Evolutionary conservation across 2,113 vertebrate genomes (phyloP), one percentile per base, ranked within the genome.

Genomic region (Chaetops frenatus): DNA sequence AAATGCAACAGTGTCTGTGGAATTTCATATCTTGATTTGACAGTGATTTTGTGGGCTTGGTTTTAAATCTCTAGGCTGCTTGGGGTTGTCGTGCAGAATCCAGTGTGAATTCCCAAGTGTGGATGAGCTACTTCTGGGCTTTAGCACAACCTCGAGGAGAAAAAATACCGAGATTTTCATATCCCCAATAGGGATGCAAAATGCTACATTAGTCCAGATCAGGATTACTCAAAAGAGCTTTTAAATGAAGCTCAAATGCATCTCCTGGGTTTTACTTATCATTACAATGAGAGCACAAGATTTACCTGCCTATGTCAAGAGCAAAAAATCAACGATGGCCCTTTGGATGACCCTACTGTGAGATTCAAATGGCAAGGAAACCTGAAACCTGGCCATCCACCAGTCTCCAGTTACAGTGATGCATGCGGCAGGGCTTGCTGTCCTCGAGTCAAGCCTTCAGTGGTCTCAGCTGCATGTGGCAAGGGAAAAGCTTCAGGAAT

Each of bases 301-400:
- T 89, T 70, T 92, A 77, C 47, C 45, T 77, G 36, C 35, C 65
- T 91, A 48, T 42, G 23, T 83, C 56, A 81, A 16, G 56, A 51
- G 53, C 60, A 79, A 86, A 94, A 62, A 45, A 20, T 4, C 4
- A 3, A 31, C 3, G 1, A 51, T 1, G 19, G 31, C n/a, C 47
- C 66, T 92, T 88, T 66, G 45, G 45, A 64, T 92, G 86, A 97
- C 92, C 94, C 70, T 62, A 28, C 48, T 45, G 24, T 27, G 67
- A 47, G 73, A 91, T 83, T 96, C 92, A 86, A 77, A 82, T 38
- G 51, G 38, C 57, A 92, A 83, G 6, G 57, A 81, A 92, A 96
- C 56, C 25, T 69, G 57, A 95, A 88, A 84, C 56, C 6, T 21
- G 1, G 2, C 53, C 42, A 61, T 28, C 47, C 24, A 28, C 31